Base-by-base conservation (phyloP, 2,888 invertebrate species). In the Euphydryas editha region DNA sequence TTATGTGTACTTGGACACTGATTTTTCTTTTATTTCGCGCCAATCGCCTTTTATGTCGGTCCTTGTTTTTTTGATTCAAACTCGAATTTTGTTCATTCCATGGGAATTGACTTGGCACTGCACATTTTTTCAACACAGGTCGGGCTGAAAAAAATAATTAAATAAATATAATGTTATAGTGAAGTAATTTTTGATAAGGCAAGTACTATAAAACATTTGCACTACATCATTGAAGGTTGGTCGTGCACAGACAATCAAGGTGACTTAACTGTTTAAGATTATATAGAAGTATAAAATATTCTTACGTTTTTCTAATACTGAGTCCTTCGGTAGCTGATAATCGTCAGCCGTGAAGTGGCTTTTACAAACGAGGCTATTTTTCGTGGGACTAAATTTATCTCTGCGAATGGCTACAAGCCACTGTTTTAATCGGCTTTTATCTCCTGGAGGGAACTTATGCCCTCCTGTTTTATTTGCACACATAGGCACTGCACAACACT, bases 391-490 rank as follows among this genome's bases (percentile, higher is more conserved):
- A 39, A 39, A 39, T 13, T 13, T 10, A 39, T 39, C 39, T 39
- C 39, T 39, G 8, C 39, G 39, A 39, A 39, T 39, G 13, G 39
- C 39, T 39, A 39, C 39, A 39, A 39, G 39, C 39, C 39, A 39
- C 13, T 39, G 39, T 58, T 58, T 44, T 47, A 47, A 47, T 17
- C 59, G 46, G n/a, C 7, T 59, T 59, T 37, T 47, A 47, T 59
- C 59, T 17, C 10, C 49, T 13, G 49, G 47, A 59, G 59, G 59
- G 30, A 59, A 59, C 59, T 47, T 59, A 47, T 59, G 59, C 7
- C 49, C 59, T 47, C 59, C 47, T n/a, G 46, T 59, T 47, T 59
- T 59, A 30, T 59, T 59, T 59, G 46, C 24, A 47, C 59, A 59
- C 59, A 47, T 47, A 18, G 59, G 47, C 24, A 59, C 59, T 47